Conservation (phyloP, 2,888 invertebrate genomes). For the Acrobasis suavella region DNA sequence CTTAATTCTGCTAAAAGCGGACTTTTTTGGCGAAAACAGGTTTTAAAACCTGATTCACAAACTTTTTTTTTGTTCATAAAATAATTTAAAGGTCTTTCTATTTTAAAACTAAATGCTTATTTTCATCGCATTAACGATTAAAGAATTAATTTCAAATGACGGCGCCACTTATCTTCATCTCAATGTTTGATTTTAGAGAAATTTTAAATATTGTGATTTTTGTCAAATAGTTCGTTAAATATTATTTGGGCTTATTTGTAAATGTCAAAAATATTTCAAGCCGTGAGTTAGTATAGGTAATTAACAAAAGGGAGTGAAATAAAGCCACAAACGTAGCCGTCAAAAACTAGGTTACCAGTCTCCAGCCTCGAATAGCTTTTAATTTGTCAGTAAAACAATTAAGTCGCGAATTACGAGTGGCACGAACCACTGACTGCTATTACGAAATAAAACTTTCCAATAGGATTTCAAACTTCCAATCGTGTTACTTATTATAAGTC, state of each 20-base stretch:
- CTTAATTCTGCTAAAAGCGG: too few relatives aligned
- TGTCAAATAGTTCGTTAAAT: neutral
- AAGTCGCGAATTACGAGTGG: constrained; percentile 34
- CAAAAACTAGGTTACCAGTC: constrained; percentile 31
- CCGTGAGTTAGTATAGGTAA: neutral
- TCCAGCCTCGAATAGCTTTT: constrained; percentile 30
- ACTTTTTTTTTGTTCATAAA: too few relatives aligned
- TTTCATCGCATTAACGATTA: too few relatives aligned
- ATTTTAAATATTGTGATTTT: too few relatives aligned
- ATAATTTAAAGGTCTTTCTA: too few relatives aligned
- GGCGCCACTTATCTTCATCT: too few relatives aligned
- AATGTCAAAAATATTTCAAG: neutral
- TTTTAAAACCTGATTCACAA: too few relatives aligned
- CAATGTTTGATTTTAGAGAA: too few relatives aligned
- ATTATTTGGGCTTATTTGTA: neutral
- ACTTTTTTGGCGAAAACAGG: too few relatives aligned
- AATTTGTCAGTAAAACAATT: constrained; percentile 36
- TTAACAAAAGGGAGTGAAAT: constrained; percentile 1
- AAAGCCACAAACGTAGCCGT: constrained; percentile 26
- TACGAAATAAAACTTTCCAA: constrained; percentile 30
- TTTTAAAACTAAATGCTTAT: too few relatives aligned
- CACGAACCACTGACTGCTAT: constrained; percentile 28
- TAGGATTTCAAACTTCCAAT: constrained; percentile 3
- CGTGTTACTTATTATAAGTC: constrained; percentile 17
- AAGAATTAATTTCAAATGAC: too few relatives aligned